Base-by-base conservation (phyloP, 1,140 invertebrate genomes). In the Drosophila burlai region DNA sequence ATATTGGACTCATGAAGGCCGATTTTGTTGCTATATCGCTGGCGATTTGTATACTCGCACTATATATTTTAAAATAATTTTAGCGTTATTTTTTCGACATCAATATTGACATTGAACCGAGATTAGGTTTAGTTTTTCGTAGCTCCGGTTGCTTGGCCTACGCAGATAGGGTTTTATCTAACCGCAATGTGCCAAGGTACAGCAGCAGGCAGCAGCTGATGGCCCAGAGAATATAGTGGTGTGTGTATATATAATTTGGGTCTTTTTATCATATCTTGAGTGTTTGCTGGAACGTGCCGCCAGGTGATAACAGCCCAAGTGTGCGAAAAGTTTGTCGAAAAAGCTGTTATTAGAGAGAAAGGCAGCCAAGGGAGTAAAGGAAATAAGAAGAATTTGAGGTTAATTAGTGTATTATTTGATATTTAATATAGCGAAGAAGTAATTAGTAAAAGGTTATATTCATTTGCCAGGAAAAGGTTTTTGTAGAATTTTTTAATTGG, bases 61-160 rank as follows among this genome's bases (percentile, higher is more conserved):
- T 38, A 40, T 62, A 46, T 31, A 21, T 58, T 62, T 71, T 57
- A 2, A 59, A 63, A 64, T 18, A 43, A 65, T 60, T 55, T 36
- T 15, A 57, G 11, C 16, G n/a, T 57, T 62, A 57, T 24, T 47
- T 36, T 52, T 77, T 76, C 49, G 50, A 77, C 65, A 71, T 58
- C 40, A 61, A 54, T 61, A 80, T 73, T 89, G 84, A 84, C 83
- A 89, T 81, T 89, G 83, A 89, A 87, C 49, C 63, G 58, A 16
- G 76, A 87, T 86, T 74, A 71, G 55, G 61, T 67, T 45, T 63
- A 45, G 69, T 74, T 83, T 64, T 75, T 71, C 47, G 66, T 38
- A 24, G 52, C 52, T 55, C 29, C 52, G 38, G 46, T 58, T 52
- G 47, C 43, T 68, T 49, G 43, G 26, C 11, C 9, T 26, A 38